Conservation (phyloP, 2,797 vertebrate species). For the Neosalanx taihuensis region DNA sequence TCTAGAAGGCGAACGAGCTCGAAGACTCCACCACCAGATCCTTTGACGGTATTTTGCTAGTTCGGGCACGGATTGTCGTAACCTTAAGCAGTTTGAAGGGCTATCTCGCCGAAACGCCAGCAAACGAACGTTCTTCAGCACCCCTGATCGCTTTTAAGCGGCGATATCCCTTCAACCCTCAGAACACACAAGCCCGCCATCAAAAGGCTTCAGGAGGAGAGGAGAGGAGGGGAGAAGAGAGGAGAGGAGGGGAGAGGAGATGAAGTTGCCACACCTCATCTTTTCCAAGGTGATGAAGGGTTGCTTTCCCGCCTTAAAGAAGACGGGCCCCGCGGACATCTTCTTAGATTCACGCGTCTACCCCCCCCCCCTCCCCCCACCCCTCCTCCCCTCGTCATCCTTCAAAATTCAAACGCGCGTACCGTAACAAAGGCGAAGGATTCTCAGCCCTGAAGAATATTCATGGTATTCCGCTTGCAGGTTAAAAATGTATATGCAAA, state of each 20-base stretch:
- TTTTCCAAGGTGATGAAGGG: conserved; percentile 69
- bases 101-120: too few relatives aligned
- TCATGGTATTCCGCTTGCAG: conserved; percentile 68
- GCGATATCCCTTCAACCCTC: too few relatives aligned
- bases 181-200: too few relatives aligned
- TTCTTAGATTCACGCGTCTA: conserved; percentile 64
- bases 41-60: too few relatives aligned
- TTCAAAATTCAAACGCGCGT: conserved; percentile 52
- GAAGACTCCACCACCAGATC: too few relatives aligned
- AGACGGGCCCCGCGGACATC: conserved; percentile 66
- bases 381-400: conserved; percentile 33
- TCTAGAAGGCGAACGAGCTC: too few relatives aligned
- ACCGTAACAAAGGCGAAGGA: conserved; percentile 52
- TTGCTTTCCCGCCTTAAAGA: conserved; percentile 70
- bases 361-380: conserved; percentile 45
- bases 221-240: too few relatives aligned
- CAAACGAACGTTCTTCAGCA: too few relatives aligned
- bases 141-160: too few relatives aligned
- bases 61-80: too few relatives aligned
- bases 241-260: conserved; percentile 20
- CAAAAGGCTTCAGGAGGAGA: too few relatives aligned
- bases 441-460: conserved; percentile 60
- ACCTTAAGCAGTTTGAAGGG: too few relatives aligned
- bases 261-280: conserved; percentile 62
- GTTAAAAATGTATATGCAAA: conserved; percentile 87